Conservation (phyloP, 2,113 vertebrate species). For the Aramus guarauna region DNA sequence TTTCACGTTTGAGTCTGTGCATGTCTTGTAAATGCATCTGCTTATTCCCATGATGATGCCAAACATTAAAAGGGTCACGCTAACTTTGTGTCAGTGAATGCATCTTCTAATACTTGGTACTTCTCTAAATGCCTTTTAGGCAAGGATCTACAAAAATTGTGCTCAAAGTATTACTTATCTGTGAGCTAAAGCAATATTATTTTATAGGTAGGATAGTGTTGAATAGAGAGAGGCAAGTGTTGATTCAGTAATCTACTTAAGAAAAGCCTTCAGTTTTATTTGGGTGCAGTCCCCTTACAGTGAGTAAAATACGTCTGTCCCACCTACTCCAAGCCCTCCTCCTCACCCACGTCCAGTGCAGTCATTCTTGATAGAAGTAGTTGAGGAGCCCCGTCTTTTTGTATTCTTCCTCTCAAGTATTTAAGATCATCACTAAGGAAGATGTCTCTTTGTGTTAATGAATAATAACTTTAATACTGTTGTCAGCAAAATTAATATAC, state of each 20-base stretch:
- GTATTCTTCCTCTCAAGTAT: neutral
- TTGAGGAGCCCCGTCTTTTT: neutral
- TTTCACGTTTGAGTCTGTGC: neutral
- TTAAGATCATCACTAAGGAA: neutral
- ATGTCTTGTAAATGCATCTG: neutral
- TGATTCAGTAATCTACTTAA: neutral
- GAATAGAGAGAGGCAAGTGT: neutral
- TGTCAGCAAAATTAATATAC: neutral
- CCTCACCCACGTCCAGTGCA: accelerated
- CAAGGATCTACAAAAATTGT: neutral
- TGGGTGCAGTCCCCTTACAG: neutral
- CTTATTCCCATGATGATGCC: neutral
- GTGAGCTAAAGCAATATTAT: neutral
- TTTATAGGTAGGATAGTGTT: neutral
- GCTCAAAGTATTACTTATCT: neutral
- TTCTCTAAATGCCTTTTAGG: neutral
- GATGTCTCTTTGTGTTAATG: accelerated
- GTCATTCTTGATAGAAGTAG: neutral
- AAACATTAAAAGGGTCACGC: neutral
- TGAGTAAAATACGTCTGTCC: neutral
- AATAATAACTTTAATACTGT: neutral
- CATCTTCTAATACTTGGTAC: neutral
- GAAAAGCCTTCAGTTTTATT: neutral
- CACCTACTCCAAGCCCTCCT: neutral
- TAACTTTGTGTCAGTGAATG: neutral